Base-by-base conservation (phyloP, 2,797 vertebrate genomes). In the Hypotaenidia okinawae region DNA sequence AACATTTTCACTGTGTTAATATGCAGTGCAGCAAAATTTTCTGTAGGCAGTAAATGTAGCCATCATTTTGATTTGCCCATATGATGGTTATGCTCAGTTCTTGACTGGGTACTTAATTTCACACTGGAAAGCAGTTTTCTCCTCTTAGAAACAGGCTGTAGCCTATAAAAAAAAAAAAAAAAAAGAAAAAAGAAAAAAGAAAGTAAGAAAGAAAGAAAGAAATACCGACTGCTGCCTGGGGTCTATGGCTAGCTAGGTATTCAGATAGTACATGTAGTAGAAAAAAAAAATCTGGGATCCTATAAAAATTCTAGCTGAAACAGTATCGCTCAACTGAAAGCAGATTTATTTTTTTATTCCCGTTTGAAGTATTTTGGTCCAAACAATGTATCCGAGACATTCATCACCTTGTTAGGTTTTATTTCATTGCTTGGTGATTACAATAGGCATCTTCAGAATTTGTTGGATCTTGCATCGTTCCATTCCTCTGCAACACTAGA, bases 21-120 rank as follows among this genome's bases (percentile, higher is more conserved):
- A 92, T 73, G 87, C 92, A 95, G 16, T 82, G 63, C 87, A 95
- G 73, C 68, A 95, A 96, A 86, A 91, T 84, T 84, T 91, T 97
- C 88, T 89, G 87, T 90, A 95, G 94, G 89, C 97, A 95, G 82
- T 83, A 97, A 97, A 95, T 87, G 82, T 95, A 97, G 63, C 78
- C 92, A 96, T 97, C 93, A 64, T 95, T 97, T 96, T 39, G 72
- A 97, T 96, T 94, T 55, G 54, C 68, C 90, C 19, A 3, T 91
- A 93, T 93, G 89, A 92, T 92, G 95, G 93, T 94, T 96, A 85
- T 95, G 78, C 90, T 96, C 95, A 89, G 22, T 97, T 96, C 91
- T 78, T 97, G 95, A 72, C 88, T 78, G 81, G 87, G 74, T 92
- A 61, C 93, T 96, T 96, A 92, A 96, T 93, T 96, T 92, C 94